phyloP scores from a whole-genome alignment of 2,113 vertebrate species.

The Plectropomus leopardus region DNA sequence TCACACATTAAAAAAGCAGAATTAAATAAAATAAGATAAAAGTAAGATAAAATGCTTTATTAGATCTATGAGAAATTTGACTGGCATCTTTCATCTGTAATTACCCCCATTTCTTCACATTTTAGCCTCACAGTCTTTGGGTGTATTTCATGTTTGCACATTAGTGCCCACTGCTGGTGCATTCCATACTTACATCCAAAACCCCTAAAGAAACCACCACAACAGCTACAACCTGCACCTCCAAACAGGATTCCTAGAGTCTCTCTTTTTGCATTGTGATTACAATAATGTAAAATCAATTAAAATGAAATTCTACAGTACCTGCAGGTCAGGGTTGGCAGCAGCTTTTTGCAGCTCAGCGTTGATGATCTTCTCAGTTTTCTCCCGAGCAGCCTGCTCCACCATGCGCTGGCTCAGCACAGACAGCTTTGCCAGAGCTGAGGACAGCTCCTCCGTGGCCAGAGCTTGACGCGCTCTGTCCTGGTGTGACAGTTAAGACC shows the following conservation, averaged over 20 bases:
- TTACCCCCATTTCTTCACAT: not conserved
- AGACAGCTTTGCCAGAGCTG: conserved; percentile 95
- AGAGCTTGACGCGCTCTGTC: conserved; percentile 94
- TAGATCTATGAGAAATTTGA: not conserved
- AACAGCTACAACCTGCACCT: not conserved
- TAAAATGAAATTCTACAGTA: conserved; percentile 36
- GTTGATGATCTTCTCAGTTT: conserved; percentile 98
- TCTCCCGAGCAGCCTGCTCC: conserved; percentile 97
- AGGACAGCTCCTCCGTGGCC: conserved; percentile 96
- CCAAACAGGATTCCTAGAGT: not conserved
- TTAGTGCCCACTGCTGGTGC: conserved; percentile 45
- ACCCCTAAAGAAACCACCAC: not conserved
- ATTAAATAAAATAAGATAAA: not conserved
- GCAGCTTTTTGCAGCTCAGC: conserved; percentile 98
- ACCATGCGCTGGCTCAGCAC: conserved; percentile 99
- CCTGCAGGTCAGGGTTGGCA: conserved; percentile 98
- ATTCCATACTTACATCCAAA: conserved; percentile 18
- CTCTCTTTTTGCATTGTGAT: not conserved
- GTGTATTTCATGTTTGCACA: not conserved
- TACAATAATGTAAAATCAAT: not conserved
- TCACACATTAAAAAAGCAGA: not conserved
- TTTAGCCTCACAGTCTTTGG: not conserved
- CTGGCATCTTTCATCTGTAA: not conserved
- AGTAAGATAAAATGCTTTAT: not conserved
- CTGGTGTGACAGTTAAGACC: conserved; percentile 44